Conservation (phyloP, 2,888 invertebrate species). For the Dioctria linearis region DNA sequence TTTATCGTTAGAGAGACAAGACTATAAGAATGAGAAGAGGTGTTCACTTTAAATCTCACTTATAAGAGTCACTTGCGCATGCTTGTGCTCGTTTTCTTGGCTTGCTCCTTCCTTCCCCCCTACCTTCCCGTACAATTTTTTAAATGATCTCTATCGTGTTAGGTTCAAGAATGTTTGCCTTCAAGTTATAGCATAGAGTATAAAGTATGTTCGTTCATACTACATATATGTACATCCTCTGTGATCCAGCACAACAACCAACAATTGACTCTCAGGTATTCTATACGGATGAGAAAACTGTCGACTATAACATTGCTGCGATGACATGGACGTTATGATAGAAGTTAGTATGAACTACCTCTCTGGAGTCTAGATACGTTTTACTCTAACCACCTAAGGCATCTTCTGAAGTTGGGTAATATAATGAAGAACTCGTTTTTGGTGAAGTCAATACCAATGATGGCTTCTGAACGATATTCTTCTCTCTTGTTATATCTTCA, state of each 20-base stretch:
- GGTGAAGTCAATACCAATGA: neutral
- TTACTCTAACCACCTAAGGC: neutral
- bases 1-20: neutral
- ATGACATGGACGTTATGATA: neutral
- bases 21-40: no score
- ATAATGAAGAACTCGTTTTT: neutral
- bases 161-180: conserved; percentile 41
- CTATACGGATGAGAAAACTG: neutral
- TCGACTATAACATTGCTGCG: neutral
- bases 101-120: neutral
- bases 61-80: conserved; percentile 5
- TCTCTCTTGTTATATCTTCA: neutral
- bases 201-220: neutral
- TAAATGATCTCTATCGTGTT: conserved; percentile 41
- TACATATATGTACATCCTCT: neutral
- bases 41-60: neutral
- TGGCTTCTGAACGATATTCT: neutral
- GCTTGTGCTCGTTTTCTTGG: conserved; percentile 30
- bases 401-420: neutral
- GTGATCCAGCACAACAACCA: neutral
- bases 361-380: neutral
- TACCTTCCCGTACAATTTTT: neutral
- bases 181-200: conserved; percentile 7
- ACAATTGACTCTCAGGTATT: conserved; percentile 2
- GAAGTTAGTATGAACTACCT: no score